Base-by-base conservation (phyloP, 2,113 vertebrate genomes). In the Ceyx melanurus region DNA sequence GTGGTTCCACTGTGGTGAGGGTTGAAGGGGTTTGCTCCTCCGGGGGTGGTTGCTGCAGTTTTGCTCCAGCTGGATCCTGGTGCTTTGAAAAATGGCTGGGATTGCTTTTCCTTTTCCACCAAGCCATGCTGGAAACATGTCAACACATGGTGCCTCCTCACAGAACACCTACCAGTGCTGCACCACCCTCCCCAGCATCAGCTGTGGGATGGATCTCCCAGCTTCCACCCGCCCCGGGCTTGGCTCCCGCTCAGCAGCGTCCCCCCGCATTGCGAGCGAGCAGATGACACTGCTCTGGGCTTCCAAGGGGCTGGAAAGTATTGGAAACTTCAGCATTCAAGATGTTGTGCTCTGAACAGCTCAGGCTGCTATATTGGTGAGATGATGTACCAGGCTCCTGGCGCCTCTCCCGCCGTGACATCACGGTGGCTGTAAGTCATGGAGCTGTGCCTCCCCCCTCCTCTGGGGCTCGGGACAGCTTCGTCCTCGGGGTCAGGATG, bases 341-440 rank as follows among this genome's bases (percentile, higher is more conserved):
- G 89, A 94, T 93, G 93, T 94, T 96, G 82, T 37, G 70, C 88
- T 93, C 80, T 33, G 65, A 95, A 75, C 86, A 92, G 86, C 70
- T 91, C 83, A 81, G 6, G 9, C 74, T 95, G 79, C 95, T 96
- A 86, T 92, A 86, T 89, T 72, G 83, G 92, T 86, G 90, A 50
- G 77, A 84, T 94, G 95, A 92, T 90, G 86, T 79, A 84, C 77
- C 90, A 90, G 91, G 14, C 90, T 86, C 66, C 60, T 96, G 95
- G 95, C 84, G 48, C 57, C 11, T 43, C 77, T 87, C 74, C 2
- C 2, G 68, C 80, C 42, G 65, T 96, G 92, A 95, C 77, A 58
- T 95, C 87, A 92, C 37, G 76, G 13, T 78, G 84, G 62, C 68
- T 77, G 75, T 82, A 92, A 87, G 50, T 90, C 95, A 82, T 22